Evolutionary conservation across 2,888 invertebrate species (phyloP).

Genomic region (Macrosiphum euphorbiae): DNA sequence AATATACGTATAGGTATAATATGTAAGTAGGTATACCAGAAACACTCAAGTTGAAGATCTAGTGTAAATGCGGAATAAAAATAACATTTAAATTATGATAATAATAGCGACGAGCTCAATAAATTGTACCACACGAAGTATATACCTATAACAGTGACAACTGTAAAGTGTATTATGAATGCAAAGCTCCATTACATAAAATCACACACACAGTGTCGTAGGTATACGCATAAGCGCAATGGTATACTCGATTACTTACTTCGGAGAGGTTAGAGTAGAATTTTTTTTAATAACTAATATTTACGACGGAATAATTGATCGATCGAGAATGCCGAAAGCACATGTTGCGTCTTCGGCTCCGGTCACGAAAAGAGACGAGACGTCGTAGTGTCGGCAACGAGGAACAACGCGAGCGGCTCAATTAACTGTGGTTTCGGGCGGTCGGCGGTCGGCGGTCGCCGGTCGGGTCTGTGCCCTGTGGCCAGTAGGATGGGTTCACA

Average conservation of each 20-base stretch:
- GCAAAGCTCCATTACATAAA: not conserved
- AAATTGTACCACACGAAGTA: not conserved
- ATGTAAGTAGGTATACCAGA: not conserved
- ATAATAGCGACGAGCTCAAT: not conserved
- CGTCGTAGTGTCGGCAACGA: not conserved
- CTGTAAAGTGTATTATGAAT: not conserved
- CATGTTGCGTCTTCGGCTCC: constrained; percentile 50
- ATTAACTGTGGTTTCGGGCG: not conserved
- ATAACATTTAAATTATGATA: not conserved
- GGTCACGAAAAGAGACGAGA: not conserved
- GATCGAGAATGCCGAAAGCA: constrained; percentile 37
- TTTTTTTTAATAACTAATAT: not conserved
- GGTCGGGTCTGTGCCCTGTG: not conserved
- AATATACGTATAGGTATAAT: not conserved
- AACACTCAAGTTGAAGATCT: not conserved
- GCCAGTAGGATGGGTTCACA: not conserved
- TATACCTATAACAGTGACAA: not conserved
- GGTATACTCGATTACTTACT: not conserved
- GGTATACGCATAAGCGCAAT: no score
- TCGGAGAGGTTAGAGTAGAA: not conserved
- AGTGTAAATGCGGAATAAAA: not conserved
- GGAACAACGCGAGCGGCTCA: not conserved
- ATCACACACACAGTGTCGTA: no score
- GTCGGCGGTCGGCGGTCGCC: no score
- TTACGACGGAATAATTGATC: not conserved